Evolutionary conservation across 2,113 vertebrate species (phyloP).

Genomic region (Plotosus lineatus): DNA sequence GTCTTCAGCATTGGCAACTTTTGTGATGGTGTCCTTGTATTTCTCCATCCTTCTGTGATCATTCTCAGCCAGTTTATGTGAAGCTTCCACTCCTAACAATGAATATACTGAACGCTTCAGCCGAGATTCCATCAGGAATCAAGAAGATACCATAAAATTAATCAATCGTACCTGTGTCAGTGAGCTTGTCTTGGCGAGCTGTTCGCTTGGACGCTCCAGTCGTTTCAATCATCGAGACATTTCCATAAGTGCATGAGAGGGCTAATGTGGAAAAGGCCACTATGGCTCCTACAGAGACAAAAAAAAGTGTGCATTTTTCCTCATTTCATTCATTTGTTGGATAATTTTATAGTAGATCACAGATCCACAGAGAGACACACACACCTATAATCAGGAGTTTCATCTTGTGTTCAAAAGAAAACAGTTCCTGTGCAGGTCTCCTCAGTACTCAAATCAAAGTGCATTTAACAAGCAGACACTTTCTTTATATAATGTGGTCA

Average conservation of each 20-base stretch:
- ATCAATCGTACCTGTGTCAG: slow-evolving; percentile 58
- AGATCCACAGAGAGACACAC: neutral
- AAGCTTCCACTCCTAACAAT: slow-evolving; percentile 62
- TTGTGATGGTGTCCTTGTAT: slow-evolving; percentile 60
- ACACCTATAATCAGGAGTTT: slow-evolving; percentile 46
- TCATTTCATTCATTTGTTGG: neutral
- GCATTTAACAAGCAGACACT: neutral
- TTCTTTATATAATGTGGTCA: neutral
- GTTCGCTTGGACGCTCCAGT: slow-evolving; percentile 65
- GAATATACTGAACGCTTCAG: neutral
- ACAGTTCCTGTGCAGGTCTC: neutral
- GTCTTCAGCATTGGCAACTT: slow-evolving; percentile 65
- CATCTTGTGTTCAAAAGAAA: neutral
- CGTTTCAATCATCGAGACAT: slow-evolving; percentile 66
- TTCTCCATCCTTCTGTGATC: slow-evolving; percentile 64
- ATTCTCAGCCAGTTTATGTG: slow-evolving; percentile 64
- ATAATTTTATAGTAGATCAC: neutral
- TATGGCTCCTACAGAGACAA: too few species aligned
- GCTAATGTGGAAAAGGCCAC: too few species aligned
- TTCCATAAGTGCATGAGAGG: slow-evolving; percentile 67
- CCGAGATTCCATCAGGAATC: neutral
- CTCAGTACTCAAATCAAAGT: neutral
- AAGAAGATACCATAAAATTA: neutral
- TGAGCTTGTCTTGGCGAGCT: slow-evolving; percentile 55
- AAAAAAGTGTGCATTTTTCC: neutral